These are phyloP conservation scores for Scytalopus superciliaris DNA, from an alignment of 2,113 vertebrate species.

Conservation along the genomic window DNA sequence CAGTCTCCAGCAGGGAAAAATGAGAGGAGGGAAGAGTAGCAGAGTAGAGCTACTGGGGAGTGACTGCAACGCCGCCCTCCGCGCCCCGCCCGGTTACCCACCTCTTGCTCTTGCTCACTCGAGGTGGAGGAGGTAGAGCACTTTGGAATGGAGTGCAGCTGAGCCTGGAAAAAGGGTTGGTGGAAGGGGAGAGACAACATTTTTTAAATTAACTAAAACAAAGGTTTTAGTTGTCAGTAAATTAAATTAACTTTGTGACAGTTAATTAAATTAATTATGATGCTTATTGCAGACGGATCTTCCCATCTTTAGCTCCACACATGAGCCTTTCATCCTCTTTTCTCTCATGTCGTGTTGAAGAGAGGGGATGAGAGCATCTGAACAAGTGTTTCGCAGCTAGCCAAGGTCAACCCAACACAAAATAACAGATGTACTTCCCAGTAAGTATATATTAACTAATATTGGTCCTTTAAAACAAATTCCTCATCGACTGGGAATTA, in stretches of 20 bases:
- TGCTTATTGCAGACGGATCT: background rate
- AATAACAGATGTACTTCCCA: background rate
- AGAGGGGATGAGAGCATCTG: background rate
- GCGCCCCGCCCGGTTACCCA: background rate
- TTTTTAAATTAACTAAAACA: background rate
- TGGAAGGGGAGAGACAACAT: background rate
- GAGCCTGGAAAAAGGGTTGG: accelerated
- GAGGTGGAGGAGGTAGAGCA: background rate
- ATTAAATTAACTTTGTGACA: background rate
- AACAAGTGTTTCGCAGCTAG: background rate
- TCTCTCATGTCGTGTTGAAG: background rate
- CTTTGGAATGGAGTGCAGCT: background rate
- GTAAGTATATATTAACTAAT: background rate
- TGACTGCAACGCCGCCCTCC: accelerated
- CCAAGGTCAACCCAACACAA: background rate
- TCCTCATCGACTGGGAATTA: background rate
- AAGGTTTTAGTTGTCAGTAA: background rate
- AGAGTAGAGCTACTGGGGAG: background rate
- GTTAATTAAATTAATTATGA: too few species aligned
- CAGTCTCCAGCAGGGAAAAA: background rate
- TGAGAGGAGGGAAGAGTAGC: background rate
- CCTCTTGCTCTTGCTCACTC: accelerated
- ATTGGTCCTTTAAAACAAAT: background rate
- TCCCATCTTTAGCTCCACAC: background rate
- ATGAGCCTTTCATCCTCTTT: background rate